These are phyloP conservation scores for Zosterops hypoxanthus DNA, from an alignment of 2,113 vertebrate species.

Conservation along the genomic window DNA sequence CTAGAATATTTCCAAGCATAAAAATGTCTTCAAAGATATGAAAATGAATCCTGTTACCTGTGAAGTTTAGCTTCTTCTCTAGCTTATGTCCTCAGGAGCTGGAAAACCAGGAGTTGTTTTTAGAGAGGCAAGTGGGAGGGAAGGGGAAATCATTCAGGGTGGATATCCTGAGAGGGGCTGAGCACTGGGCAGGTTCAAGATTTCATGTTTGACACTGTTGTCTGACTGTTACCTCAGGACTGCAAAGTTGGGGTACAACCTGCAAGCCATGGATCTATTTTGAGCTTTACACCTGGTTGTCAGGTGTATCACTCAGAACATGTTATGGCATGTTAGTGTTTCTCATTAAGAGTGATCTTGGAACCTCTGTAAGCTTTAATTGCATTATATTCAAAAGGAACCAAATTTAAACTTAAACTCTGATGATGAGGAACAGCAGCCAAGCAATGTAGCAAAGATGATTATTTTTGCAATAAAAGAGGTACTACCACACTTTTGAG, in stretches of 20 bases:
- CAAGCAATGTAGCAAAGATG: neutral
- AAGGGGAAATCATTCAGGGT: neutral
- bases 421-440: neutral
- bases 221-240: neutral
- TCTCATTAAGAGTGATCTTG: neutral
- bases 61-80: neutral
- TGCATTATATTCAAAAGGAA: neutral
- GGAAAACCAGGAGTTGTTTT: neutral
- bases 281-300: neutral
- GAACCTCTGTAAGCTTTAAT: neutral
- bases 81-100: neutral
- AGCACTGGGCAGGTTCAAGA: neutral
- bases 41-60: neutral
- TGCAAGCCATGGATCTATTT: neutral
- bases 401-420: neutral
- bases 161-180: neutral
- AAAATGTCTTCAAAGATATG: neutral
- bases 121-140: neutral
- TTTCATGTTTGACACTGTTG: fast-evolving
- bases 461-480: neutral
- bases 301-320: neutral
- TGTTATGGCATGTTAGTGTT: neutral
- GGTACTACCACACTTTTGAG: neutral
- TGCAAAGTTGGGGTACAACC: neutral
- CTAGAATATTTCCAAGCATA: neutral